Evolutionary conservation across 2,113 vertebrate species (phyloP).

Genomic region (Burhinus bistriatus): DNA sequence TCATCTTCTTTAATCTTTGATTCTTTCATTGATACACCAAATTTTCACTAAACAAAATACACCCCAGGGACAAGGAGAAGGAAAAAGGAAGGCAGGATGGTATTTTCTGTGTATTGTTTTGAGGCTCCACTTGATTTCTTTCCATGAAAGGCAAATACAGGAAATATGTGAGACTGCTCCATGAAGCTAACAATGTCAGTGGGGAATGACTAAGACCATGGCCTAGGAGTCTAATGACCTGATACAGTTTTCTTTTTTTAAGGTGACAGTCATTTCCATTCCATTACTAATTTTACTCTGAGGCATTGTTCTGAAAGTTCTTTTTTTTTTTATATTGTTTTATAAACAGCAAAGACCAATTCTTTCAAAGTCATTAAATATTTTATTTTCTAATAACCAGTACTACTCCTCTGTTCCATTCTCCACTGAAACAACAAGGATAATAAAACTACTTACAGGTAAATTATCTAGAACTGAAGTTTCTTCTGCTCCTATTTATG

Average conservation of each 20-base stretch:
- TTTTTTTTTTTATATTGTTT: neutral
- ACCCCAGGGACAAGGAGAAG: neutral
- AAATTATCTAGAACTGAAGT: neutral
- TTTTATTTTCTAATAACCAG: neutral
- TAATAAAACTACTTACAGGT: neutral
- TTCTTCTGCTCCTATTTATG: neutral
- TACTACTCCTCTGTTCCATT: neutral
- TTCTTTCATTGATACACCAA: neutral
- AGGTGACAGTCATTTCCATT: neutral
- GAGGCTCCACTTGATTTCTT: neutral
- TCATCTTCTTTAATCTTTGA: neutral
- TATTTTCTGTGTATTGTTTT: neutral
- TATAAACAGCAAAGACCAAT: neutral
- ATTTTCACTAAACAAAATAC: neutral
- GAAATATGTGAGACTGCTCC: neutral
- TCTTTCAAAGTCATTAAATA: neutral
- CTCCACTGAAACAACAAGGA: neutral
- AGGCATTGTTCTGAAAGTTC: neutral
- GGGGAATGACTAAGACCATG: neutral
- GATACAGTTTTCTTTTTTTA: neutral
- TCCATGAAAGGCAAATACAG: neutral
- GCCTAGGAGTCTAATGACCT: neutral
- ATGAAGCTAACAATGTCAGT: neutral
- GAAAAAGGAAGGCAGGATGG: neutral
- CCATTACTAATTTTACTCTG: neutral